A percentile compares a stretch with the other conserved stretches of the same genome.
These are phyloP conservation scores for Dastarcus helophoroides DNA, from an alignment of 2,888 invertebrate species.

Conservation along the genomic window DNA sequence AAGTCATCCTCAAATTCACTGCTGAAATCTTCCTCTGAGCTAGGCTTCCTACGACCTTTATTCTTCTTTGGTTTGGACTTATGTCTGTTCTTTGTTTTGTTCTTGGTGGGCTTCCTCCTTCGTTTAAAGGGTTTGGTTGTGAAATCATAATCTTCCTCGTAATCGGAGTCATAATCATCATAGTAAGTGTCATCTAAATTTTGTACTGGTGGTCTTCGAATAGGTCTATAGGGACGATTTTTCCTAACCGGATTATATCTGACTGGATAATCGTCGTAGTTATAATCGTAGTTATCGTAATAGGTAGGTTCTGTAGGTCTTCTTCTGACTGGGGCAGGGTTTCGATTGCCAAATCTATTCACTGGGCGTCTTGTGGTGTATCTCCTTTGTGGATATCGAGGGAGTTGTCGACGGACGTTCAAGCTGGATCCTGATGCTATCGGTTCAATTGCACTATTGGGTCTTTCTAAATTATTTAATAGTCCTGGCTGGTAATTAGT, in stretches of 20 bases:
- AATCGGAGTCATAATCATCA: slow-evolving; percentile 16
- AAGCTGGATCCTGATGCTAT: slow-evolving; percentile 14
- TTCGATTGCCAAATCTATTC: slow-evolving; percentile 5
- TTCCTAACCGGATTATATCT: too few species aligned
- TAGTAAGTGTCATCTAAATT: slow-evolving; percentile 20
- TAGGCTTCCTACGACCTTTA: slow-evolving; percentile 5
- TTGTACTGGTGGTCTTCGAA: slow-evolving; percentile 14
- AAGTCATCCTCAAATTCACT: slow-evolving; percentile 11
- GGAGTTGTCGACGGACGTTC: slow-evolving; percentile 7
- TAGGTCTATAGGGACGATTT: too few species aligned
- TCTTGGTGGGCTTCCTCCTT: slow-evolving; percentile 4
- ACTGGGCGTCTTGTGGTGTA: slow-evolving; percentile 3
- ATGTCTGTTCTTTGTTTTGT: background rate
- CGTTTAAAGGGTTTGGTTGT: slow-evolving; percentile 9
- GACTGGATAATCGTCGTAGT: too few species aligned
- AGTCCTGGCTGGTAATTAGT: slow-evolving; percentile 7
- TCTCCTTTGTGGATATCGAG: slow-evolving; percentile 8
- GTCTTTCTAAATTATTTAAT: background rate
- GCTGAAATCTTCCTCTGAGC: slow-evolving; percentile 4
- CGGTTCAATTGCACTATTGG: slow-evolving; percentile 10
- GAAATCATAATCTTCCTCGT: slow-evolving; percentile 5
- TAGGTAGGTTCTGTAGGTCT: slow-evolving; percentile 13
- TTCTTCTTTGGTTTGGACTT: slow-evolving; percentile 4
- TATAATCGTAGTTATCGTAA: slow-evolving; percentile 10
- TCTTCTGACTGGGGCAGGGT: slow-evolving; percentile 8